Evolutionary conservation across 2,888 invertebrate genomes (phyloP).

Genomic region (Trachelus iudaicus): DNA sequence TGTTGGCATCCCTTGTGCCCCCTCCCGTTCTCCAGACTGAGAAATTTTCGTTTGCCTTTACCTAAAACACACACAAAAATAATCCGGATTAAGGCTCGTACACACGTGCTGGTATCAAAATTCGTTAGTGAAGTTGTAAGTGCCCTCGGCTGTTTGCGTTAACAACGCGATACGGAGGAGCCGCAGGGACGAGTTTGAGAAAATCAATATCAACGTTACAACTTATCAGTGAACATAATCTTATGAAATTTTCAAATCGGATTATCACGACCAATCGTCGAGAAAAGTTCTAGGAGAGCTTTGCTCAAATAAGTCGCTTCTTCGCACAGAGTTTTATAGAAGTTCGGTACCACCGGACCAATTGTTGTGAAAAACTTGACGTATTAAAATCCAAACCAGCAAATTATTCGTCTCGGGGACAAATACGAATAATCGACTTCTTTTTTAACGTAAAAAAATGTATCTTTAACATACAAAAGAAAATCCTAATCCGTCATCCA

Average conservation of each 20-base stretch:
- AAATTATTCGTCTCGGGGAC: not conserved
- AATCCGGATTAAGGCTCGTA: not conserved
- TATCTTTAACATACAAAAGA: not conserved
- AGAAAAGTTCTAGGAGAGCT: not conserved
- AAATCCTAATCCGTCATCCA: too few relatives aligned
- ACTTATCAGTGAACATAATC: not conserved
- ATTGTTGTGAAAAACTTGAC: too few relatives aligned
- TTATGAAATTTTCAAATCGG: not conserved
- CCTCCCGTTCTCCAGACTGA: constrained; percentile 55
- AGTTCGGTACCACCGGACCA: too few relatives aligned
- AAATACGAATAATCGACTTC: not conserved
- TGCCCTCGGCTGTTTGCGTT: not conserved
- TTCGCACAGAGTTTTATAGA: too few relatives aligned
- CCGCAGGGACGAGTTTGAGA: not conserved
- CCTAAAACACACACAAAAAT: not conserved
- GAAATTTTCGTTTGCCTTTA: constrained; percentile 26
- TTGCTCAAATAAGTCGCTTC: too few relatives aligned
- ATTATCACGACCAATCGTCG: not conserved
- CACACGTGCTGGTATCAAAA: not conserved
- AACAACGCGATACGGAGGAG: not conserved
- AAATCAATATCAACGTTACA: not conserved
- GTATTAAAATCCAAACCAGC: not conserved
- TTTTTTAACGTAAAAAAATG: too few relatives aligned
- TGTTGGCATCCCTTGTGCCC: constrained; percentile 48
- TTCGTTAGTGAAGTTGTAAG: not conserved